Percentiles rank a stretch among this genome's conserved stretches.
Evolutionary conservation across 2,888 invertebrate genomes (phyloP).

Genomic region (Eilema caniola): DNA sequence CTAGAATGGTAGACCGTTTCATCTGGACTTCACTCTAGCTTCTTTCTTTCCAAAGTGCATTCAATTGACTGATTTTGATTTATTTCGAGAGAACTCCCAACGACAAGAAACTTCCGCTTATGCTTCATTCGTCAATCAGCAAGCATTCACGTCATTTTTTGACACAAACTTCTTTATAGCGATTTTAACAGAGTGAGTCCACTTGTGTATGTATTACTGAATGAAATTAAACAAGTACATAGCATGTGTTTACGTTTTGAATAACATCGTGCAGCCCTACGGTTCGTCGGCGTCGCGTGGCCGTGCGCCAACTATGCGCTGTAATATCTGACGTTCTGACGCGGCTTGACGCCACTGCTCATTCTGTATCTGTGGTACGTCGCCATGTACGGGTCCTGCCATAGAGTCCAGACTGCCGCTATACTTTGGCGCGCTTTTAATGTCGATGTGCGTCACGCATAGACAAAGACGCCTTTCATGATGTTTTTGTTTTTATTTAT

Average conservation of each 20-base stretch:
- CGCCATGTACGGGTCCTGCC: constrained; percentile 72
- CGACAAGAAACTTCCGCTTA: neutral
- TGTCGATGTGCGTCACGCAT: constrained; percentile 49
- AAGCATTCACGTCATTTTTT: neutral
- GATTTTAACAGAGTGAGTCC: neutral
- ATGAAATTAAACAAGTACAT: constrained; percentile 17
- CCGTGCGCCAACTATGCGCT: constrained; percentile 79
- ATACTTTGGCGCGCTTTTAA: constrained; percentile 67
- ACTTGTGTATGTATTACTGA: neutral
- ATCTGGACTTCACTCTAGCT: too few relatives aligned
- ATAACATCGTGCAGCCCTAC: constrained; percentile 41
- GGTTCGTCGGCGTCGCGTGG: constrained; percentile 68
- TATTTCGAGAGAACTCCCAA: neutral
- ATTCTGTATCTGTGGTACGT: constrained; percentile 61
- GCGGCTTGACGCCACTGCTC: constrained; percentile 69
- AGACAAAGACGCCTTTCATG: constrained; percentile 42
- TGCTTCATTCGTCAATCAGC: neutral
- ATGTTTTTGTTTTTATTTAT: constrained; percentile 32
- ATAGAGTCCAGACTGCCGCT: constrained; percentile 53
- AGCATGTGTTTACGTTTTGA: constrained; percentile 23
- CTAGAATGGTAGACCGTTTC: too few relatives aligned
- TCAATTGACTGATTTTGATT: neutral
- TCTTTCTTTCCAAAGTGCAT: too few relatives aligned
- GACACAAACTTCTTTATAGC: neutral
- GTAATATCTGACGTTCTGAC: constrained; percentile 80